A percentile compares a stretch with the other conserved stretches of the same genome.
Evolutionary conservation across 2,113 vertebrate genomes (phyloP).

Genomic region (Microcebus tavaratra): DNA sequence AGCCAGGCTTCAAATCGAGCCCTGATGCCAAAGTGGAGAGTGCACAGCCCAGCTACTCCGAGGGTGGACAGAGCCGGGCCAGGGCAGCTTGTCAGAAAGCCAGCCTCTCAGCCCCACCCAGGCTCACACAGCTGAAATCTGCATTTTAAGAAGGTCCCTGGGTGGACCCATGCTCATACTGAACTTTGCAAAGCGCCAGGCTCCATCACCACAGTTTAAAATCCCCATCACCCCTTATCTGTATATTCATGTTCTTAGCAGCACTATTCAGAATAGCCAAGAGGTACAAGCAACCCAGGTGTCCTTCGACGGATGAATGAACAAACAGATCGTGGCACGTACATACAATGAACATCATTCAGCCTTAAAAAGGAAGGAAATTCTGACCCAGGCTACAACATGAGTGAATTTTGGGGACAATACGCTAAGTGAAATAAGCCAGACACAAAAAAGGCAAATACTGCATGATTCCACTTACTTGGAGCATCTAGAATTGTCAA

Average conservation of each 20-base stretch:
- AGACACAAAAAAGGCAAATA: not conserved
- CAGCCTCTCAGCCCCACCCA: too few species aligned
- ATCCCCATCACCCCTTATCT: accelerated
- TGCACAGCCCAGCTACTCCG: too few species aligned
- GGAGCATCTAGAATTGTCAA: not conserved
- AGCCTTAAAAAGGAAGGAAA: not conserved
- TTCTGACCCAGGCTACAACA: not conserved
- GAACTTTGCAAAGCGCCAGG: not conserved
- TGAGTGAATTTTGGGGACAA: not conserved
- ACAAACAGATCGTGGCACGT: not conserved
- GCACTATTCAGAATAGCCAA: not conserved
- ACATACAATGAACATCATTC: not conserved
- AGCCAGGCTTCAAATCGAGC: not conserved
- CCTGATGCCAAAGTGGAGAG: not conserved
- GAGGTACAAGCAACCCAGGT: not conserved
- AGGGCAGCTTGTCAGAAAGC: not conserved
- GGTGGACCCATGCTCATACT: not conserved
- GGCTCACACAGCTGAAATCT: not conserved
- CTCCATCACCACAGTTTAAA: not conserved
- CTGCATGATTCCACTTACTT: not conserved
- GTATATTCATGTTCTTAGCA: accelerated
- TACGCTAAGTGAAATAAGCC: not conserved
- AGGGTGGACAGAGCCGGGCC: accelerated
- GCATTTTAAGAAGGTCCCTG: not conserved
- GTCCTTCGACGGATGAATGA: not conserved